These are phyloP conservation scores for Antrozous pallidus DNA, from an alignment of 2,797 vertebrate genomes.

Conservation along the genomic window DNA sequence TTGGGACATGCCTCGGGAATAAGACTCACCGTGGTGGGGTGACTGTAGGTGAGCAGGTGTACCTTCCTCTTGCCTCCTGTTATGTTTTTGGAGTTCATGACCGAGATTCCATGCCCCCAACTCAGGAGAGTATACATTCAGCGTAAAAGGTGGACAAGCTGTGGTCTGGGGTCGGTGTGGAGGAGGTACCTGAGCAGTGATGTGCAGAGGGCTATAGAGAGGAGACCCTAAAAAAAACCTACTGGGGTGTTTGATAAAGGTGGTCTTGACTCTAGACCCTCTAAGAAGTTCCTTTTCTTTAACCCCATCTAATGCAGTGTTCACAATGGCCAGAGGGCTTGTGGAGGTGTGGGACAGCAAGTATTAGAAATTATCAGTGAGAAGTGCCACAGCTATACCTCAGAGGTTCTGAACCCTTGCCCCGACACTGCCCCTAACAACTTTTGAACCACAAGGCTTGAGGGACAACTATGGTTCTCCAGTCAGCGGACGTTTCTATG, in stretches of 20 bases:
- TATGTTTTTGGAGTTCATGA: not conserved
- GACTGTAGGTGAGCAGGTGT: slow-evolving; percentile 37
- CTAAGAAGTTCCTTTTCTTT: slow-evolving; percentile 28
- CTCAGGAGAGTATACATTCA: not conserved
- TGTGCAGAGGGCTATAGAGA: not conserved
- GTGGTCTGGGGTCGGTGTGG: not conserved
- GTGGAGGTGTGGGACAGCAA: not conserved
- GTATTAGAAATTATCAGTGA: slow-evolving; percentile 2
- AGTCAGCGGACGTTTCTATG: not conserved
- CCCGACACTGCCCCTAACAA: slow-evolving; percentile 11
- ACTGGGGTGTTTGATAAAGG: not conserved
- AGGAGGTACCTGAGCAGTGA: not conserved
- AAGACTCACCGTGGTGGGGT: not conserved
- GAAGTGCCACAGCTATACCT: not conserved
- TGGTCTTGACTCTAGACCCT: slow-evolving; percentile 13
- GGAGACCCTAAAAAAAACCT: slow-evolving; percentile 9
- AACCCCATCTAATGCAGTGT: not conserved
- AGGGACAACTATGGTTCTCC: not conserved
- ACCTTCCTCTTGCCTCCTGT: slow-evolving; percentile 9
- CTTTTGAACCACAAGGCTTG: not conserved
- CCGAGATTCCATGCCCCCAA: slow-evolving; percentile 11
- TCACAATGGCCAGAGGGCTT: slow-evolving; percentile 22
- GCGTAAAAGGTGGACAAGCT: not conserved
- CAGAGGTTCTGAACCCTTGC: slow-evolving; percentile 24
- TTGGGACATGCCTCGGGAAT: slow-evolving; percentile 69